These are phyloP conservation scores for Ammodytes marinus DNA, from an alignment of 2,113 vertebrate species.

Conservation along the genomic window DNA sequence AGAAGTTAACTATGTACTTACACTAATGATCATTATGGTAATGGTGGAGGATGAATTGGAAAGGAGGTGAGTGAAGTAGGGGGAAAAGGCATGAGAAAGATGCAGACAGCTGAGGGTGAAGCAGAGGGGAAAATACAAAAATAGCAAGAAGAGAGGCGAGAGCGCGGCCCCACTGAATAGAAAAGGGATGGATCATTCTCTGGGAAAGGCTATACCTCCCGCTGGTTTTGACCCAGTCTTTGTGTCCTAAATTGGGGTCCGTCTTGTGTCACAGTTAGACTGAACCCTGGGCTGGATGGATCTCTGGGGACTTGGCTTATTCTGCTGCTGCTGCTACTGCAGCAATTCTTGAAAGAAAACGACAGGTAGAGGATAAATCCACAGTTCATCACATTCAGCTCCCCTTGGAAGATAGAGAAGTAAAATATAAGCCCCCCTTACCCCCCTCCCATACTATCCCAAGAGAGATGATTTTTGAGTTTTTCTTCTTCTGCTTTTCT, in stretches of 20 bases:
- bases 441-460: not conserved
- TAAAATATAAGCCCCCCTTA: conserved; percentile 35
- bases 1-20: conserved; percentile 25
- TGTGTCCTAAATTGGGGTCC: conserved; percentile 79
- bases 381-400: conserved; percentile 57
- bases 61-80: not conserved
- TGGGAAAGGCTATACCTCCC: conserved; percentile 59
- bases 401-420: conserved; percentile 24
- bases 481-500: conserved; percentile 1
- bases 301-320: conserved; percentile 60
- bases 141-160: conserved; percentile 22
- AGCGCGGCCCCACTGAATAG: conserved; percentile 26
- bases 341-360: conserved; percentile 47
- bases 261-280: conserved; percentile 56
- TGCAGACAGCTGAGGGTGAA: conserved; percentile 24
- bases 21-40: conserved; percentile 31
- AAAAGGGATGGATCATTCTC: conserved; percentile 51
- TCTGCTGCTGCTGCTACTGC: conserved; percentile 61
- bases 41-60: not conserved
- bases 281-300: conserved; percentile 46
- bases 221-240: conserved; percentile 66
- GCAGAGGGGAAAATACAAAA: conserved; percentile 27
- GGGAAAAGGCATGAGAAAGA: not conserved
- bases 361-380: conserved; percentile 39
- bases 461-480: conserved; percentile 40